Evolutionary conservation across 2,797 vertebrate genomes (phyloP).

Genomic region (Arnoldichthys spilopterus): DNA sequence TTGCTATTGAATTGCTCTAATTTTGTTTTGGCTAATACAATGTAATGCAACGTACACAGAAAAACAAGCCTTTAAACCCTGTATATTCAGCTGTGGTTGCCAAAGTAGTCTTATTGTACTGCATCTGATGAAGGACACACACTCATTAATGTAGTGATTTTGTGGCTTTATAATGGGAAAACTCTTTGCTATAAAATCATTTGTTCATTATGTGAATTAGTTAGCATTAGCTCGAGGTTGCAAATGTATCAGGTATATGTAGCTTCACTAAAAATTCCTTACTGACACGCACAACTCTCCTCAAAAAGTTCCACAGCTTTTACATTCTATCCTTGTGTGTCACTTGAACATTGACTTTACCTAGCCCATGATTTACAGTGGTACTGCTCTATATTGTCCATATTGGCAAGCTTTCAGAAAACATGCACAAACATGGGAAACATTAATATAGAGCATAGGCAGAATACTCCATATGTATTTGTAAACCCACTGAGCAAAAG

Average conservation of each 20-base stretch:
- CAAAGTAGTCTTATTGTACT: not conserved
- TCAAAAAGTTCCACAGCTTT: too few relatives aligned
- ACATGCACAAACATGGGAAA: too few relatives aligned
- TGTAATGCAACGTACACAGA: not conserved
- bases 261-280: not conserved
- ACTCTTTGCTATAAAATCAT: not conserved
- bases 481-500: too few relatives aligned
- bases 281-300: too few relatives aligned
- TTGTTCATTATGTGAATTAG: not conserved
- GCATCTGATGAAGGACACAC: not conserved
- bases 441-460: too few relatives aligned
- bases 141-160: not conserved
- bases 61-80: constrained; percentile 7
- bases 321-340: too few relatives aligned
- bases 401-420: too few relatives aligned
- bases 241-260: not conserved
- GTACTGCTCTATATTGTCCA: too few relatives aligned
- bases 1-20: constrained; percentile 34
- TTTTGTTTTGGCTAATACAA: not conserved
- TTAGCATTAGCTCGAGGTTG: not conserved
- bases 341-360: too few relatives aligned
- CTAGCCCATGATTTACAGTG: too few relatives aligned
- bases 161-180: not conserved
- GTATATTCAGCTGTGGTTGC: not conserved
- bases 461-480: too few relatives aligned